phyloP scores from a whole-genome alignment of 1,140 invertebrate species.

The Hyphantria cunea region DNA sequence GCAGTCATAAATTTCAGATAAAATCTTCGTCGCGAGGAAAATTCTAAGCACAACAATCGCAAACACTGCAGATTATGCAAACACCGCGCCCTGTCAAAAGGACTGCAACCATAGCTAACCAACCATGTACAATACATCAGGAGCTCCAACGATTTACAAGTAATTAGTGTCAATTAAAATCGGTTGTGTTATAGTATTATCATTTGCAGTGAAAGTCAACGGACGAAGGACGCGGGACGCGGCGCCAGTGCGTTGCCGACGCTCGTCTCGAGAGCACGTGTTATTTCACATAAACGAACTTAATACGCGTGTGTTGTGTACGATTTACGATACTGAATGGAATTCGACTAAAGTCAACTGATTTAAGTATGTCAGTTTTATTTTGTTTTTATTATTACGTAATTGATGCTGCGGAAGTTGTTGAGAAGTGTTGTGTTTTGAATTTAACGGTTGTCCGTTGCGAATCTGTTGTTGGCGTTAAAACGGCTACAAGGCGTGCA shows the following conservation, averaged over 20 bases:
- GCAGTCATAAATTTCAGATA: not conserved
- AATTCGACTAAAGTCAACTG: conserved; percentile 44
- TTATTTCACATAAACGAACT: conserved; percentile 22
- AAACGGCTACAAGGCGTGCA: conserved; percentile 33
- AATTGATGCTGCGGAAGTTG: conserved; percentile 39
- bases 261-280: conserved; percentile 42
- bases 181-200: conserved; percentile 44
- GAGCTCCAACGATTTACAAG: not conserved
- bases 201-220: conserved; percentile 70
- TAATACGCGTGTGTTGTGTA: conserved; percentile 36
- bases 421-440: conserved; percentile 35
- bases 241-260: conserved; percentile 49
- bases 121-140: conserved; percentile 18
- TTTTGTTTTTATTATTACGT: conserved; percentile 41
- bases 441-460: conserved; percentile 39
- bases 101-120: conserved; percentile 5
- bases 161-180: conserved; percentile 24
- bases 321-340: conserved; percentile 41
- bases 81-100: conserved; percentile 30
- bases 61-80: conserved; percentile 42
- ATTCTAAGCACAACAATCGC: conserved; percentile 28
- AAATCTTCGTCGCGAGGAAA: conserved; percentile 26
- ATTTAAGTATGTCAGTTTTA: conserved; percentile 68
- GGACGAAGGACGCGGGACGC: conserved; percentile 40
- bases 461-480: conserved; percentile 42